Percentiles rank a stretch among this genome's conserved stretches.
Evolutionary conservation across 2,888 invertebrate genomes (phyloP).

Genomic region (Tinea trinotella): DNA sequence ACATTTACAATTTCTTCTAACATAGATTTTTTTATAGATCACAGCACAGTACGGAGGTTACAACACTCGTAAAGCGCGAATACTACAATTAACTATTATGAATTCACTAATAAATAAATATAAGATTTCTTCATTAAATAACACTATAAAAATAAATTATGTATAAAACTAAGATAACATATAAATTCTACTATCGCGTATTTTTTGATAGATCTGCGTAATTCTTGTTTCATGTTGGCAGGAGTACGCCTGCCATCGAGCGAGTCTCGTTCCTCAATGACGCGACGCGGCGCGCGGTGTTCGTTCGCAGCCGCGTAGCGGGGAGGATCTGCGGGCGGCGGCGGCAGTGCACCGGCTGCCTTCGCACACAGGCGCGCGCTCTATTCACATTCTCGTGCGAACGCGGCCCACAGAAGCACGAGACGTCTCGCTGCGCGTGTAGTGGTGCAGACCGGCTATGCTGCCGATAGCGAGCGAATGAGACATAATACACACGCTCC

Average conservation of each 20-base stretch:
- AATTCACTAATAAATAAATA: constrained; percentile 68
- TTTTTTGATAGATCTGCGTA: constrained; percentile 60
- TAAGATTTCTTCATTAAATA: constrained; percentile 53
- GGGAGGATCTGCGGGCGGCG: constrained; percentile 50
- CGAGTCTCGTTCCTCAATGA: constrained; percentile 72
- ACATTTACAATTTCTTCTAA: constrained; percentile 9
- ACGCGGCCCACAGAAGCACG: constrained; percentile 42
- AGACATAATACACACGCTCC: not conserved
- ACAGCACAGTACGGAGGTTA: constrained; percentile 53
- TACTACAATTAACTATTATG: constrained; percentile 60
- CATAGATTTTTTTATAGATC: constrained; percentile 18
- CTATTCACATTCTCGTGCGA: constrained; percentile 31
- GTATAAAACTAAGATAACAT: constrained; percentile 60
- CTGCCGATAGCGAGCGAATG: constrained; percentile 23
- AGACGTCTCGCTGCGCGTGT: constrained; percentile 62
- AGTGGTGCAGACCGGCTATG: constrained; percentile 22
- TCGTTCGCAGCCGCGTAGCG: constrained; percentile 58
- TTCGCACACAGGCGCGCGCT: constrained; percentile 43
- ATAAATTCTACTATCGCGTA: constrained; percentile 67
- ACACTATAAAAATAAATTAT: constrained; percentile 70
- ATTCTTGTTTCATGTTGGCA: constrained; percentile 68
- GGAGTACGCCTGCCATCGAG: constrained; percentile 68
- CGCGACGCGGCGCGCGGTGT: constrained; percentile 55
- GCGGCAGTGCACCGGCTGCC: constrained; percentile 65
- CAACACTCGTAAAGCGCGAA: constrained; percentile 49